Evolutionary conservation across 2,797 vertebrate species (phyloP), one percentile per base, ranked within the genome.

Genomic region (Hozukius guyotensis): DNA sequence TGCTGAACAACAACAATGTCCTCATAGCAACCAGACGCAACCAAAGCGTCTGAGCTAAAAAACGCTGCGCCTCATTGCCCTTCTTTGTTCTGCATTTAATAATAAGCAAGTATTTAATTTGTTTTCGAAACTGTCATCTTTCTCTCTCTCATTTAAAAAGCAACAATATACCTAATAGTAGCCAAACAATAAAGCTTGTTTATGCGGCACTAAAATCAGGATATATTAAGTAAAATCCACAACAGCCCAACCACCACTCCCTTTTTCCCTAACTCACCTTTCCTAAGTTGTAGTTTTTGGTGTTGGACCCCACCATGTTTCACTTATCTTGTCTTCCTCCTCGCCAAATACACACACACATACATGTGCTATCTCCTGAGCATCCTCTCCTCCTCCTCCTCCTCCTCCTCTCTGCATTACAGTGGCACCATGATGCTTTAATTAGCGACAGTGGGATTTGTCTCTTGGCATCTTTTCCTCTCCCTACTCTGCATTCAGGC

Each of bases 391-490:
- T 38, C 36, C 36, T 38, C 36, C 34, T 42, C 42, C 68, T 80
- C 56, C 65, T 78, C 80, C 60, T 62, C 59, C 52, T 63, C 20
- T 79, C 59, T 69, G 70, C 81, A 86, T 86, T 85, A 87, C 63
- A 76, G 78, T 59, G 27, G 77, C 78, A 81, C 75, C 75, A 79
- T 77, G 68, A 84, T 86, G 89, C 87, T 85, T 90, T 95, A 90
- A 93, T 92, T 92, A 93, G 90, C 38, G 62, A 87, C 84, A 86
- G 69, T 81, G 89, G 86, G 87, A 90, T 93, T 90, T 81, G 87
- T 91, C 78, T 88, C 87, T 89, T 85, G 89, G 91, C 89, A 83
- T 85, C 81, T 82, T 72, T 80, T 90, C 68, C 76, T 72, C 46
- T 71, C 46, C 46, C 73, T 73, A 24, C 63, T 82, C 79, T 76